Conservation (phyloP, 2,797 vertebrate genomes). For the Monodelphis domestica region DNA sequence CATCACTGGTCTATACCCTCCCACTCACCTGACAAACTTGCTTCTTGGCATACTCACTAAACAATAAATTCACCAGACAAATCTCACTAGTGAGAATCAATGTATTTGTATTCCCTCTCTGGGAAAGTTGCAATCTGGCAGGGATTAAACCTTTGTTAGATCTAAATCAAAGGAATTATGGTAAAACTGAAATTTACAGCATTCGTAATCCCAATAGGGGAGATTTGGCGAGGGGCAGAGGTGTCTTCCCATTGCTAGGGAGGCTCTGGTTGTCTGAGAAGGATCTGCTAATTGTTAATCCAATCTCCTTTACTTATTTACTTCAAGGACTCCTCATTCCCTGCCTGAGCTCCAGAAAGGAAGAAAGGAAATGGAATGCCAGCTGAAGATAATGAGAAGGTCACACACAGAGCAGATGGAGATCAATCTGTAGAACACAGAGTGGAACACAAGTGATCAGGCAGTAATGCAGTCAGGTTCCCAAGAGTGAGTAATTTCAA, state of each 20-base stretch:
- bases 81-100: background rate
- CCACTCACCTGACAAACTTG: slow-evolving; percentile 1
- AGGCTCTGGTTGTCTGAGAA: background rate
- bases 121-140: slow-evolving; percentile 22
- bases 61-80: background rate
- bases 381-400: background rate
- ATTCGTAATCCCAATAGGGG: background rate
- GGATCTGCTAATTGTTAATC: background rate
- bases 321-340: background rate
- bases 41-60: background rate
- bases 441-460: background rate
- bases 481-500: background rate
- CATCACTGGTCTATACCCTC: background rate
- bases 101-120: background rate
- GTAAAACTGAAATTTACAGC: background rate
- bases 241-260: background rate
- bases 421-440: background rate
- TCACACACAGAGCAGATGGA: background rate
- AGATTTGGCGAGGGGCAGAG: background rate
- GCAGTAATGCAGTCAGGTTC: background rate
- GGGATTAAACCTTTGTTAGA: slow-evolving; percentile 5
- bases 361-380: background rate
- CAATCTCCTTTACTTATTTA: background rate
- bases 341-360: background rate
- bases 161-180: slow-evolving; percentile 29